Evolutionary conservation across 2,888 invertebrate species (phyloP), one percentile per base, ranked within the genome.

Genomic region (Aphodius sticticus): DNA sequence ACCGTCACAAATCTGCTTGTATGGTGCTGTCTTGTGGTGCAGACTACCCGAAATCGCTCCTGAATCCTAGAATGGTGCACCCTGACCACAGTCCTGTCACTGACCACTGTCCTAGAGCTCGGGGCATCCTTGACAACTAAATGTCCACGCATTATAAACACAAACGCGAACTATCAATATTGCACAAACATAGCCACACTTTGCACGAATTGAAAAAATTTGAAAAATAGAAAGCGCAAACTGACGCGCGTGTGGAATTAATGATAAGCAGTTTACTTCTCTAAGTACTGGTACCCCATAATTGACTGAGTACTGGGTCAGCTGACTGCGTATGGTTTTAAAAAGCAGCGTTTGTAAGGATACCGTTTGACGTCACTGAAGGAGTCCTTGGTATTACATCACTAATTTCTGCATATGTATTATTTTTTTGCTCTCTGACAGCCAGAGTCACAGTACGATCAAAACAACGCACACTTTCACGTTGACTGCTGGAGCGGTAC

Each of bases 1-100:
- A 89, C 88, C 12, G 89, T 89, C 38, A 89, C 89, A 82, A 88
- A 85, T 77, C 89, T 83, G 84, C 88, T 89, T 77, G 88, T 86
- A 82, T 89, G 89, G 82, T 89, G 89, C 72, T 88, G 86, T 71
- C 88, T 84, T 9, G 89, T 89, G 74, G 89, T 89, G 83, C 89
- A 89, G 78, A 89, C 89, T 71, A 89, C 88, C 82, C 89, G 85
- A 74, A 89, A 88, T 76, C 89, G 84, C 82, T 89, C 89, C 83
- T 88, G 88, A 15, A 88, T 82, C 76, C 88, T 86, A 35, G 88
- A 87, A 80, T 88, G 86, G 77, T 88, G 85, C 80, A 89, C 88
- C 80, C 88, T 85, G 78, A 89, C 88, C 14, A 89, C 86, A n/a
- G 89, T 88, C 79, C 87, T 84, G 79, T 89, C 88, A 81, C 88